phyloP scores from a whole-genome alignment of 1,140 invertebrate species.

The Heterodera carotae region DNA sequence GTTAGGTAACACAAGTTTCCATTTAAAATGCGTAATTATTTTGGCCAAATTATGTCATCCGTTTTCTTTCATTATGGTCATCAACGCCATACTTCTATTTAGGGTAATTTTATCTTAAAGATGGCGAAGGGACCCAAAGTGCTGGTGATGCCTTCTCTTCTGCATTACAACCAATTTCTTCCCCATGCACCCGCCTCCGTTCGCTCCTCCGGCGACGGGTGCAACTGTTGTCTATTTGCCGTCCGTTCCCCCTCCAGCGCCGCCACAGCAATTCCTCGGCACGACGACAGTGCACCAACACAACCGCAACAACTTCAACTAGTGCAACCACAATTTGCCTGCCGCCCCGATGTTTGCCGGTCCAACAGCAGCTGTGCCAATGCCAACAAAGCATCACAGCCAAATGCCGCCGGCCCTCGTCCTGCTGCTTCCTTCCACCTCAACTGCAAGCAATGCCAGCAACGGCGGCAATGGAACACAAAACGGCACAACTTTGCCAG shows the following conservation, averaged over 20 bases:
- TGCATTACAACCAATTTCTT: no score
- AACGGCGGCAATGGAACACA: background rate
- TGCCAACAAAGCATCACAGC: background rate
- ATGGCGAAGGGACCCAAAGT: no score
- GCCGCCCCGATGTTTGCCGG: background rate
- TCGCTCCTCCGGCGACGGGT: background rate
- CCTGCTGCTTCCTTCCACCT: slow-evolving; percentile 12
- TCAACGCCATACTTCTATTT: no score
- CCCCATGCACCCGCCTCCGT: background rate
- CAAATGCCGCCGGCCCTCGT: background rate
- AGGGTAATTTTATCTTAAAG: no score
- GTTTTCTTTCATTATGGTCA: no score
- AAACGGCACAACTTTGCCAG: background rate
- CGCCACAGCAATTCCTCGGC: slow-evolving; percentile 14
- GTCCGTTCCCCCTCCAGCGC: slow-evolving; percentile 22
- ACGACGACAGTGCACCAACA: no score
- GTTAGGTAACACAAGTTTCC: no score
- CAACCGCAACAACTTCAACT: background rate
- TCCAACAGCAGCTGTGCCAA: background rate
- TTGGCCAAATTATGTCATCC: no score
- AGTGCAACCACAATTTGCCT: background rate
- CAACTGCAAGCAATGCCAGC: slow-evolving; percentile 12
- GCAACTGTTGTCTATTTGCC: slow-evolving; percentile 14
- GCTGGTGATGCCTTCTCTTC: no score
- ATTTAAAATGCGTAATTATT: no score